A percentile compares a stretch with the other conserved stretches of the same genome.
phyloP scores from a whole-genome alignment of 2,888 invertebrate genomes.

The Caenorhabditis drosophilae region DNA sequence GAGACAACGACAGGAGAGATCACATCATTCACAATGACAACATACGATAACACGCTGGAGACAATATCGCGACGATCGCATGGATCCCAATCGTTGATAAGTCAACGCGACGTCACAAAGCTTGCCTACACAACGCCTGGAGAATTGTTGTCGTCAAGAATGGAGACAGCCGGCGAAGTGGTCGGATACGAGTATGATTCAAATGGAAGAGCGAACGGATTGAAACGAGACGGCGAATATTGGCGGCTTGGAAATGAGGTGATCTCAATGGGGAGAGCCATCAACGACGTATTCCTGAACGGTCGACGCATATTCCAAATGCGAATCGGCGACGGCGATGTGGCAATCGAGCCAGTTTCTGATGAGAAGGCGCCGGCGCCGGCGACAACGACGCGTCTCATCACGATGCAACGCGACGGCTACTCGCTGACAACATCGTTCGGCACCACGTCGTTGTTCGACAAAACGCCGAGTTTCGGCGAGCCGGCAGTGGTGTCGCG shows the following conservation, averaged over 20 bases:
- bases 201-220: constrained; percentile 27
- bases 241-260: constrained; percentile 24
- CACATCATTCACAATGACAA: constrained; percentile 23
- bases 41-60: constrained; percentile 39
- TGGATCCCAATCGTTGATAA: not conserved
- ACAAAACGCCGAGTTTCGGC: constrained; percentile 13
- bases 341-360: constrained; percentile 15
- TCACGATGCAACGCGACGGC: constrained; percentile 36
- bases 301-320: constrained; percentile 17
- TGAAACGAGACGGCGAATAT: constrained; percentile 33
- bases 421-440: constrained; percentile 31
- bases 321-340: constrained; percentile 21
- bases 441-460: constrained; percentile 24
- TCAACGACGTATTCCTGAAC: constrained; percentile 30
- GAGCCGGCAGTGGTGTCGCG: constrained; percentile 22
- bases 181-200: constrained; percentile 39
- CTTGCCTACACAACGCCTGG: constrained; percentile 35
- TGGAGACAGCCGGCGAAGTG: constrained; percentile 23
- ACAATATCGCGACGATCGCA: constrained; percentile 15
- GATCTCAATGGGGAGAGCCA: constrained; percentile 7
- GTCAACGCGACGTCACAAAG: constrained; percentile 20
- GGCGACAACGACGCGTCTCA: constrained; percentile 19
- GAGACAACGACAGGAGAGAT: constrained; percentile 36
- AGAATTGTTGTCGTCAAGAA: constrained; percentile 30
- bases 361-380: too few species aligned